These are phyloP conservation scores for Muschampia staudingeri DNA, from an alignment of 2,888 invertebrate genomes.

Conservation along the genomic window DNA sequence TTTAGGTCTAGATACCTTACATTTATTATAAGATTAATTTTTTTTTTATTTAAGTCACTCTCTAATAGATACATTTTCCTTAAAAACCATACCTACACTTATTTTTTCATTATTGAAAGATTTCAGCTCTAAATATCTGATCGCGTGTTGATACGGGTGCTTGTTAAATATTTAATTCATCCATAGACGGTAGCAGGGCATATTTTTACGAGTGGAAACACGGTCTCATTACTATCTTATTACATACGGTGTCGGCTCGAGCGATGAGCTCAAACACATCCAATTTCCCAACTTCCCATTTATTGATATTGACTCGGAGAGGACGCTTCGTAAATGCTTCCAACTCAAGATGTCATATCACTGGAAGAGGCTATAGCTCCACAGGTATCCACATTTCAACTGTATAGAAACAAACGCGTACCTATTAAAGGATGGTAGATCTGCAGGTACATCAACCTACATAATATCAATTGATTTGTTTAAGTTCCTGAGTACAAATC, in stretches of 20 bases:
- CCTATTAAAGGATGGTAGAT: not conserved
- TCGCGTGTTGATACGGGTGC: not conserved
- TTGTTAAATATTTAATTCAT: constrained; percentile 86
- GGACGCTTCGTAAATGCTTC: constrained; percentile 85
- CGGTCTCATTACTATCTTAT: constrained; percentile 90
- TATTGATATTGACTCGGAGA: constrained; percentile 91
- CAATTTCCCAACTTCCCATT: constrained; percentile 91
- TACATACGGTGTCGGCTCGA: constrained; percentile 83
- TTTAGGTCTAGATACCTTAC: too few relatives aligned
- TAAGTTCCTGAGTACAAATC: not conserved
- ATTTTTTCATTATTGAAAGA: too few relatives aligned
- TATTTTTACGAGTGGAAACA: constrained; percentile 89
- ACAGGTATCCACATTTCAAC: constrained; percentile 20
- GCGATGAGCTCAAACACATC: constrained; percentile 88
- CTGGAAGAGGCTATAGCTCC: constrained; percentile 74
- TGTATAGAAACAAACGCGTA: not conserved
- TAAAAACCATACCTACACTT: too few relatives aligned
- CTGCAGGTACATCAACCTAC: not conserved
- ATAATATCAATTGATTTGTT: too few relatives aligned
- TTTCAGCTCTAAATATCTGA: not conserved
- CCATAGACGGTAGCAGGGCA: constrained; percentile 83
- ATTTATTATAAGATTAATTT: too few relatives aligned
- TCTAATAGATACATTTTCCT: too few relatives aligned
- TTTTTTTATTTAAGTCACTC: too few relatives aligned
- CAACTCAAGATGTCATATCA: constrained; percentile 71